Evolutionary conservation across 2,113 vertebrate genomes (phyloP), one percentile per base, ranked within the genome.

Genomic region (Fulica atra): DNA sequence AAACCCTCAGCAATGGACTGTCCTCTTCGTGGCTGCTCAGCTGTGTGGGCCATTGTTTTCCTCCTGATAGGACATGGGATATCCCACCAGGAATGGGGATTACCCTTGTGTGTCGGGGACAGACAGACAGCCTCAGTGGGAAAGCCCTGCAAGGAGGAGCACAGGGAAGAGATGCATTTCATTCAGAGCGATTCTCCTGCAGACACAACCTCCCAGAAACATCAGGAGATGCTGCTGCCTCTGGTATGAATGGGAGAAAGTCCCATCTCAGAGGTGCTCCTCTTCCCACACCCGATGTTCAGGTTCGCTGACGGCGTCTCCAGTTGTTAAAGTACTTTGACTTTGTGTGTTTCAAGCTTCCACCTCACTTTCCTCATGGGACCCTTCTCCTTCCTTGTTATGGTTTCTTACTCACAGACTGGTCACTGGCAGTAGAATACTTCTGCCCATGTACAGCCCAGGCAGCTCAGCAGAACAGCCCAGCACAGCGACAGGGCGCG

Each of bases 41-140:
- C 51, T 61, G 89, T 82, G 51, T 13, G 20, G 78, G 91, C 86
- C 91, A 36, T 71, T 38, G 63, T 53, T 64, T 20, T 81, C 66
- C 53, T 80, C 76, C 57, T 59, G 92, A 78, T 51, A 51, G 76
- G 28, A 44, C 17, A 44, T 16, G 15, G 42, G 42, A 44, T 17
- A 44, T 40, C 95, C 88, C 92, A 87, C 92, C 96, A 72, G 83
- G 95, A 93, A 92, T 82, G 86, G 86, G 79, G 96, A 95, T 80
- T 87, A 85, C 72, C 93, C 81, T 88, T 35, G 38, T 86, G 90
- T 44, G 86, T 57, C 36, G 23, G 85, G 68, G 83, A 35, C 36
- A 95, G 77, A 86, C 69, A 63, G 65, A 78, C 79, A 93, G 92
- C 61, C 65, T 87, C 92, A 81, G 64, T 82, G 91, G 46, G 73